Percentiles rank a stretch among this genome's conserved stretches.
Conservation (phyloP, 1,140 invertebrate genomes). For the Drosophila simulans region DNA sequence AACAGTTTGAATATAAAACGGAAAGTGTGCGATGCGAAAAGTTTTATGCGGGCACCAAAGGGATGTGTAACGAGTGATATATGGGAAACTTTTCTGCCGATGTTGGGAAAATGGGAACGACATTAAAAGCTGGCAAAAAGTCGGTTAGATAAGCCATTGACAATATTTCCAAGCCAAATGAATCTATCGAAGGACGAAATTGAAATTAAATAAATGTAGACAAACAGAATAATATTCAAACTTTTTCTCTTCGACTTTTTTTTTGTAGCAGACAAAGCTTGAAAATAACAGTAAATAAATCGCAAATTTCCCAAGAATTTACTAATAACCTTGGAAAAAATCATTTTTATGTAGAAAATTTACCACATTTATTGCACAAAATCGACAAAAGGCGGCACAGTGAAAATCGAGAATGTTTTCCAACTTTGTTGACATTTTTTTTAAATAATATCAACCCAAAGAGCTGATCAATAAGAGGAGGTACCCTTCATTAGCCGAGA, state of each 20-base stretch:
- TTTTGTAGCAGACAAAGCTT: not conserved
- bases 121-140: conserved; percentile 8
- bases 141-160: not conserved
- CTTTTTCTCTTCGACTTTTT: no score
- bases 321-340: not conserved
- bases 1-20: conserved; percentile 68
- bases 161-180: no score
- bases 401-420: not conserved
- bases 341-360: not conserved
- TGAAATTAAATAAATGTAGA: no score
- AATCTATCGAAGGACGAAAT: no score
- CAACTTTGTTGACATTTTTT: not conserved
- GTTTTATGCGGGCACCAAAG: conserved; percentile 18
- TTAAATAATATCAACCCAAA: not conserved
- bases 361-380: not conserved
- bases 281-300: not conserved
- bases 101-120: not conserved
- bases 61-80: not conserved
- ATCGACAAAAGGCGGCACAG: not conserved
- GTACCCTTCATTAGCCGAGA: not conserved
- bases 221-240: no score
- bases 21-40: conserved; percentile 30
- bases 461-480: conserved; percentile 14
- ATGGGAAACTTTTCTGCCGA: conserved; percentile 25
- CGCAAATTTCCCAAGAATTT: not conserved